phyloP scores from a whole-genome alignment of 2,113 vertebrate species.

The Brachypodius melanocephalos region DNA sequence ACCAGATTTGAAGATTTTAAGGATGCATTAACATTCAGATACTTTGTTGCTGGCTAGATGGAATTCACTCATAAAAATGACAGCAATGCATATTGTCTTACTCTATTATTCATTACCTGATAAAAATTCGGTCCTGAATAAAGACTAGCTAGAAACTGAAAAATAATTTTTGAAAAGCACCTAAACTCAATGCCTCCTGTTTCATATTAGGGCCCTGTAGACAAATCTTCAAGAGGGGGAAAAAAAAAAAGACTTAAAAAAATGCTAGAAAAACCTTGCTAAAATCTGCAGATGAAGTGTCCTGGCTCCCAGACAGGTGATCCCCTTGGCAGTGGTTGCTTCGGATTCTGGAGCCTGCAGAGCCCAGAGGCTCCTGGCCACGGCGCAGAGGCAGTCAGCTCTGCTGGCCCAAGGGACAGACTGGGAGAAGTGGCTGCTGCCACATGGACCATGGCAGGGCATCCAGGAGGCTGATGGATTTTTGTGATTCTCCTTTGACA shows the following conservation, averaged over 20 bases:
- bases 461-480: background rate
- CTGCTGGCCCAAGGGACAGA: background rate
- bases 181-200: background rate
- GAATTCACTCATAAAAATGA: background rate
- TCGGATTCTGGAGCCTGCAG: background rate
- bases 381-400: accelerated
- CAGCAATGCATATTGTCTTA: background rate
- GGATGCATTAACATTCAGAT: background rate
- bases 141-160: background rate
- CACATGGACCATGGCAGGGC: accelerated
- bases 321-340: accelerated
- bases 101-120: background rate
- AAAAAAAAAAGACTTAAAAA: background rate
- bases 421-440: background rate
- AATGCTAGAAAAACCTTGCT: background rate
- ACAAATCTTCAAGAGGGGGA: background rate
- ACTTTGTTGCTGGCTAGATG: background rate
- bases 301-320: background rate
- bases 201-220: background rate
- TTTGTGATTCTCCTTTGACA: background rate
- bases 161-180: background rate
- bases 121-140: background rate
- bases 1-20: background rate
- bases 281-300: background rate
- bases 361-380: background rate